These are phyloP conservation scores for Prinia subflava DNA, from an alignment of 2,113 vertebrate species.

Conservation along the genomic window DNA sequence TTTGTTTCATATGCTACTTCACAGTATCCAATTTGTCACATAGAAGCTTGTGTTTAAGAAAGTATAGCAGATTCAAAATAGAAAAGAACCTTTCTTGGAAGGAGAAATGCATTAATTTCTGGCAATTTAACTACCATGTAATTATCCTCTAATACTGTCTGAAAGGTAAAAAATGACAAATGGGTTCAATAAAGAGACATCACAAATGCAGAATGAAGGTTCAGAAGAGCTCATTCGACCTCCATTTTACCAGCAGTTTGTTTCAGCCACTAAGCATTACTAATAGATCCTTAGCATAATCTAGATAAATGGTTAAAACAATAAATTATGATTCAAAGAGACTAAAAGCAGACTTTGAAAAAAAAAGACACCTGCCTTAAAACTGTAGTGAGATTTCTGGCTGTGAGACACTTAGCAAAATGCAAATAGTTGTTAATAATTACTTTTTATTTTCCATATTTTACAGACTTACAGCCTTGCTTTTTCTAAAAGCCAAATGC, in stretches of 20 bases:
- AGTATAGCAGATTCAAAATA: not conserved
- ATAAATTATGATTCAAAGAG: not conserved
- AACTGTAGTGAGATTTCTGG: not conserved
- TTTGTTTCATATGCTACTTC: not conserved
- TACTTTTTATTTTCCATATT: not conserved
- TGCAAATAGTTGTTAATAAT: not conserved
- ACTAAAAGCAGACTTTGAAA: not conserved
- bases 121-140: conserved; percentile 25
- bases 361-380: not conserved
- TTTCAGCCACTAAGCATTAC: not conserved
- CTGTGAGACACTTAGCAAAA: not conserved
- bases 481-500: not conserved
- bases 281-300: not conserved
- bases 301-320: conserved; percentile 11
- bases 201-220: not conserved
- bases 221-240: not conserved
- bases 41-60: not conserved
- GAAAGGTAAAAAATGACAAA: conserved; percentile 53
- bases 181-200: conserved; percentile 15
- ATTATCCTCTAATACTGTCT: conserved; percentile 37
- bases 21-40: conserved; percentile 10
- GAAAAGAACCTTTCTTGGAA: conserved; percentile 24
- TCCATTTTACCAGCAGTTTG: not conserved
- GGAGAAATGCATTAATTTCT: conserved; percentile 32
- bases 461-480: not conserved